phyloP scores from a whole-genome alignment of 1,140 invertebrate species.

The Chironomus striatipennis region DNA sequence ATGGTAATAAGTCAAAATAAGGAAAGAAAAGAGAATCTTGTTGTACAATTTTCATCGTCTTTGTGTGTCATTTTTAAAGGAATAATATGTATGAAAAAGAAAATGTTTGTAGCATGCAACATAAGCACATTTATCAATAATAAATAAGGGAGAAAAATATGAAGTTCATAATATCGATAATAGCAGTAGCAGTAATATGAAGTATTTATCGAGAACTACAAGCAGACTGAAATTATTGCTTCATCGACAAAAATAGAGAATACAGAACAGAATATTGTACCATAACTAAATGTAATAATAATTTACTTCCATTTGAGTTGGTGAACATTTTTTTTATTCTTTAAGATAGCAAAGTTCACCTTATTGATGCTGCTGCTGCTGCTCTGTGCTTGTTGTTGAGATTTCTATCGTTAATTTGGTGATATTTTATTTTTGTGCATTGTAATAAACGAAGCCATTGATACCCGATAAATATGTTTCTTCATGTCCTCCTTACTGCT shows the following conservation, averaged over 20 bases:
- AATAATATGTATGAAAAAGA: too few species aligned
- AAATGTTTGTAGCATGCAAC: background rate
- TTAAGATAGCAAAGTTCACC: background rate
- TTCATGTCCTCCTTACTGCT: background rate
- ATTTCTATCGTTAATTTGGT: slow-evolving; percentile 19
- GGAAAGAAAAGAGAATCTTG: background rate
- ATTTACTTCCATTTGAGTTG: slow-evolving; percentile 18
- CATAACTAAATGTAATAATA: slow-evolving; percentile 17
- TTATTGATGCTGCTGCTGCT: background rate
- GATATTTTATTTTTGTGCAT: background rate
- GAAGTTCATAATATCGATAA: background rate
- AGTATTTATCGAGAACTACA: background rate
- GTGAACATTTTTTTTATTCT: too few species aligned
- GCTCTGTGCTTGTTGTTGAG: background rate
- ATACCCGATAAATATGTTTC: background rate
- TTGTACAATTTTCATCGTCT: background rate
- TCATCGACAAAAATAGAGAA: slow-evolving; percentile 4
- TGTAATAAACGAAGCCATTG: slow-evolving; percentile 16
- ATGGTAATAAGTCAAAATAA: background rate
- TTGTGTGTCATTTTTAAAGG: background rate
- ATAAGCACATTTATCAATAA: background rate
- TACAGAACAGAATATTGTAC: too few species aligned
- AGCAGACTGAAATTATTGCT: background rate
- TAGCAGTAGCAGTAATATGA: too few species aligned
- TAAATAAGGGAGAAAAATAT: background rate